Evolutionary conservation across 2,888 invertebrate genomes (phyloP).

Genomic region (Plebejus argus): DNA sequence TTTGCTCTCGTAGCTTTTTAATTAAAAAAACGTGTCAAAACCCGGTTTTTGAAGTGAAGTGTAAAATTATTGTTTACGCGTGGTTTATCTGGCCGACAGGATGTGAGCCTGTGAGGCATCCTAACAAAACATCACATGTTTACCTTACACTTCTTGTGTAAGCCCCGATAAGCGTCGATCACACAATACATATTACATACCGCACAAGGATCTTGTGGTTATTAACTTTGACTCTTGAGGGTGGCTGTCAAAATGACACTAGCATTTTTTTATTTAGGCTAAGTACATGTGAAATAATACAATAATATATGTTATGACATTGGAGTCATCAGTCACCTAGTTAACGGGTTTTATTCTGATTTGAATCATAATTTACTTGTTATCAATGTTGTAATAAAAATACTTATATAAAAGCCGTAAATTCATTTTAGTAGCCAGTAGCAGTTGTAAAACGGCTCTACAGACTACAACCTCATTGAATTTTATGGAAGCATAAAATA

Average conservation of each 20-base stretch:
- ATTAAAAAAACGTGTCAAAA: background rate
- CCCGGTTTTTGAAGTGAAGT: background rate
- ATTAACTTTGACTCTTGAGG: background rate
- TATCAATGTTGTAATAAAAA: too few species aligned
- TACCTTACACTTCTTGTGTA: background rate
- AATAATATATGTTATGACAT: too few species aligned
- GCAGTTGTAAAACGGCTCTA: background rate
- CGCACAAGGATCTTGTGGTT: too few species aligned
- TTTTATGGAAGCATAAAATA: conserved; percentile 1
- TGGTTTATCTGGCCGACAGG: conserved; percentile 7
- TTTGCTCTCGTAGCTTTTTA: background rate
- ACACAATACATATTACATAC: background rate
- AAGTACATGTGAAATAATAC: too few species aligned
- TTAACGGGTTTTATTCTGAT: too few species aligned
- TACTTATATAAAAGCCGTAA: background rate
- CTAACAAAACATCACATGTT: conserved; percentile 14
- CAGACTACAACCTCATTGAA: background rate
- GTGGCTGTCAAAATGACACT: background rate
- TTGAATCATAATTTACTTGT: too few species aligned
- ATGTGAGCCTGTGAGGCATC: background rate
- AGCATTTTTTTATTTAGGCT: too few species aligned
- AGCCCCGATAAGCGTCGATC: background rate
- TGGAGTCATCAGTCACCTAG: too few species aligned
- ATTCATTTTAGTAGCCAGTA: background rate
- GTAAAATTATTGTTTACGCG: background rate